Conservation (phyloP, 2,797 vertebrate species). For the Petrocephalus sullivani region DNA sequence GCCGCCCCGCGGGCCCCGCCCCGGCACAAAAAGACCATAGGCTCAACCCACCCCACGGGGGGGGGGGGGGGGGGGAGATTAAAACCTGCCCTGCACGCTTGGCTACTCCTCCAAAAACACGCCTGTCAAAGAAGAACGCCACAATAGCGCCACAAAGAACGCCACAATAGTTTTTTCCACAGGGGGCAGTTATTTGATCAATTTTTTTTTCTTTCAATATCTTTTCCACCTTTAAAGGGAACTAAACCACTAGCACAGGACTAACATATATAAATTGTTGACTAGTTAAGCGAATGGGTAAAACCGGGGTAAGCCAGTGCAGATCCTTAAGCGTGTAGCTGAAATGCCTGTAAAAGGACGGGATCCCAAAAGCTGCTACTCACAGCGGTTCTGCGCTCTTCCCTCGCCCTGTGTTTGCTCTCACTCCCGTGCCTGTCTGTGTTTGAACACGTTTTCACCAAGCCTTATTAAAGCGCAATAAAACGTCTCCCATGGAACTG, state of each 20-base stretch:
- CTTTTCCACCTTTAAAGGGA: not conserved
- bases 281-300: not conserved
- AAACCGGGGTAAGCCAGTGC: not conserved
- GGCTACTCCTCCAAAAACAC: constrained; percentile 39
- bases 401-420: constrained; percentile 3
- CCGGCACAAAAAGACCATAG: no score
- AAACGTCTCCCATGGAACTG: constrained; percentile 37
- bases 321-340: not conserved
- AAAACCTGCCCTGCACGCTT: constrained; percentile 42
- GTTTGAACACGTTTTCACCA: constrained; percentile 37
- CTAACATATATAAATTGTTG: not conserved
- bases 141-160: constrained; percentile 37
- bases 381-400: not conserved
- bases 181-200: not conserved
- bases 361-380: not conserved
- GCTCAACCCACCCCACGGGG: no score
- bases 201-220: not conserved
- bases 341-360: not conserved
- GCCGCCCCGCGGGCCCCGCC: no score
- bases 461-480: constrained; percentile 44
- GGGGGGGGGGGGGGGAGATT: not conserved
- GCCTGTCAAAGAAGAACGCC: constrained; percentile 29
- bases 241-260: not conserved
- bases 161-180: constrained; percentile 31
- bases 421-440: constrained; percentile 28